Evolutionary conservation across 2,113 vertebrate genomes (phyloP), one percentile per base, ranked within the genome.

Genomic region (Lophius piscatorius): DNA sequence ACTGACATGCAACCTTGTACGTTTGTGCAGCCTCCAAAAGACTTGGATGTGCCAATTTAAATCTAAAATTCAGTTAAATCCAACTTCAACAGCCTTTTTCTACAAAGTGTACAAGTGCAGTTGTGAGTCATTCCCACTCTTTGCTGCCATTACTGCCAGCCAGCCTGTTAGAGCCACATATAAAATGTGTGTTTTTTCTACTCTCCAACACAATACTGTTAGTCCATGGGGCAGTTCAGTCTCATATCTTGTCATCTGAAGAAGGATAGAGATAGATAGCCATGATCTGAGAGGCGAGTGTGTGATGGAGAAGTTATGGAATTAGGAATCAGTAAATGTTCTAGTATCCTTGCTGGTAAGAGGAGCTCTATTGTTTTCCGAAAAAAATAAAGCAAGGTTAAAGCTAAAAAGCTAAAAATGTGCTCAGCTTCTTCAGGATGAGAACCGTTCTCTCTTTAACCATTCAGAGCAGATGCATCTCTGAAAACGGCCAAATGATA

Each of bases 311-410:
- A 70, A 74, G 28, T 23, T 54, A 59, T 58, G 49, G 82, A 83
- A 78, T 82, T 80, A 74, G 74, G 70, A 66, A 62, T 74, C 67
- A 70, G 78, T 69, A 47, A 79, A 83, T 78, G 70, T 77, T 80
- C 63, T 56, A 68, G 59, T 60, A 33, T 39, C 23, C n/a, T 13
- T 5, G 2, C 21, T 47, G 40, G 59, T 73, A 74, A 71, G 47
- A 44, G 69, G 8, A 1, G 39, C 41, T 68, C 29, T 17, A 8
- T 63, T 34, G 2, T 36, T 74, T 60, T 61, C 52, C 18, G 26
- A 44, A 67, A 9, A 28, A 80, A 50, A 76, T 73, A 52, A 78
- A 47, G 60, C 71, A 72, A 66, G 48, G 50, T 59, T 76, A 50
- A 68, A 48, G 24, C 33, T n/a, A 28, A 34, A 18, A 22, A 31